phyloP scores from a whole-genome alignment of 2,888 invertebrate species.

The Eurytoma adleriae region DNA sequence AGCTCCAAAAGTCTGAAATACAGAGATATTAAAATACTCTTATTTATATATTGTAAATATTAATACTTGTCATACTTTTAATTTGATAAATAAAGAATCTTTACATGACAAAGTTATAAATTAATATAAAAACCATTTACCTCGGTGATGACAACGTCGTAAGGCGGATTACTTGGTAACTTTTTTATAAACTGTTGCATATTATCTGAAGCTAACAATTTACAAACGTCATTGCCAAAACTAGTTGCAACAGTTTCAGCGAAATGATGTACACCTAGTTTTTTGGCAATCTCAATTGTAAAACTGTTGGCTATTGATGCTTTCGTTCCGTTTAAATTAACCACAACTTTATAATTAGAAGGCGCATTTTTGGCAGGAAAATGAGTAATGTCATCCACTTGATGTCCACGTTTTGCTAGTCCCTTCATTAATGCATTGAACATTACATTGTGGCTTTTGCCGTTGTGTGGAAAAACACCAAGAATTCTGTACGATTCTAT shows the following conservation, averaged over 20 bases:
- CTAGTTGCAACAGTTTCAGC: slow-evolving; percentile 19
- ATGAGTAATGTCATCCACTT: slow-evolving; percentile 71
- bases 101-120: too few species aligned
- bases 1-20: slow-evolving; percentile 58
- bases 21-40: background rate
- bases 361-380: slow-evolving; percentile 67
- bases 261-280: background rate
- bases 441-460: slow-evolving; percentile 76
- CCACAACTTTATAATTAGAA: slow-evolving; percentile 70
- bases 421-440: slow-evolving; percentile 73
- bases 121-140: too few species aligned
- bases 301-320: slow-evolving; percentile 60
- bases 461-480: slow-evolving; percentile 74
- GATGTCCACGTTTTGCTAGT: slow-evolving; percentile 75
- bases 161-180: slow-evolving; percentile 61
- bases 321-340: slow-evolving; percentile 60
- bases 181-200: slow-evolving; percentile 64
- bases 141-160: slow-evolving; percentile 67
- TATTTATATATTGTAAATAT: slow-evolving; percentile 29
- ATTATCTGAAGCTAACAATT: slow-evolving; percentile 58
- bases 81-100: too few species aligned
- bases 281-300: slow-evolving; percentile 3
- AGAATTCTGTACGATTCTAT: slow-evolving; percentile 70
- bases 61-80: too few species aligned
- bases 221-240: slow-evolving; percentile 60